These are phyloP conservation scores for Strongylocentrotus purpuratus DNA, from an alignment of 35 echinoderm and acorn worm species.

Conservation along the genomic window DNA sequence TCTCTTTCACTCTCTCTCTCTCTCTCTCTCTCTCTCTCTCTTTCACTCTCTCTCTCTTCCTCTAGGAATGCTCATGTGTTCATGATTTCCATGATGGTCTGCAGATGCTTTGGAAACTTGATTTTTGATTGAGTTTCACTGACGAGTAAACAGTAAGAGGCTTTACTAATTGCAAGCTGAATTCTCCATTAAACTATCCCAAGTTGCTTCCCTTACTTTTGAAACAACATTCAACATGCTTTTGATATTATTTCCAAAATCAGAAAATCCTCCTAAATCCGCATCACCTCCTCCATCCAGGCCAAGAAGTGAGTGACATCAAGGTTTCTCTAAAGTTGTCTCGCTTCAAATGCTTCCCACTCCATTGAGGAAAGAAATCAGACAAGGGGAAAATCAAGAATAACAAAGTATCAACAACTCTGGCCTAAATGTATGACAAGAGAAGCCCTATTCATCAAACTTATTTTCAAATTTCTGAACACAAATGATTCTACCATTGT, in stretches of 20 bases:
- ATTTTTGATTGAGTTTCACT: not conserved
- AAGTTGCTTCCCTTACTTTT: not conserved
- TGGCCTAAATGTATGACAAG: not conserved
- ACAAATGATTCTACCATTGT: not conserved
- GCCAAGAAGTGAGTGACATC: not conserved
- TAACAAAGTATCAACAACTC: not conserved
- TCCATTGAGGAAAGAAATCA: too few species aligned
- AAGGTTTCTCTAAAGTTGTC: not conserved
- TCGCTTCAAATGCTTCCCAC: not conserved
- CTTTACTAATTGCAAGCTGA: not conserved
- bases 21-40: not conserved
- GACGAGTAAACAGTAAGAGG: not conserved
- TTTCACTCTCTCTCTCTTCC: not conserved
- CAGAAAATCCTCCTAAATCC: slow-evolving; percentile 2
- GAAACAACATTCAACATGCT: slow-evolving; percentile 17
- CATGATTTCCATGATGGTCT: not conserved
- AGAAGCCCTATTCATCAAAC: not conserved
- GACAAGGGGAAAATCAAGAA: not conserved
- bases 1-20: not conserved
- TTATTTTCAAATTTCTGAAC: not conserved
- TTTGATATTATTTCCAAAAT: slow-evolving; percentile 20
- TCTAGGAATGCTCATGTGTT: not conserved
- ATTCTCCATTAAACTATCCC: not conserved
- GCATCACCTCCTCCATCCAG: not conserved
- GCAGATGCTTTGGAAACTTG: not conserved